Conservation (phyloP, 1,140 invertebrate species). For the Drosophila sucinea region DNA sequence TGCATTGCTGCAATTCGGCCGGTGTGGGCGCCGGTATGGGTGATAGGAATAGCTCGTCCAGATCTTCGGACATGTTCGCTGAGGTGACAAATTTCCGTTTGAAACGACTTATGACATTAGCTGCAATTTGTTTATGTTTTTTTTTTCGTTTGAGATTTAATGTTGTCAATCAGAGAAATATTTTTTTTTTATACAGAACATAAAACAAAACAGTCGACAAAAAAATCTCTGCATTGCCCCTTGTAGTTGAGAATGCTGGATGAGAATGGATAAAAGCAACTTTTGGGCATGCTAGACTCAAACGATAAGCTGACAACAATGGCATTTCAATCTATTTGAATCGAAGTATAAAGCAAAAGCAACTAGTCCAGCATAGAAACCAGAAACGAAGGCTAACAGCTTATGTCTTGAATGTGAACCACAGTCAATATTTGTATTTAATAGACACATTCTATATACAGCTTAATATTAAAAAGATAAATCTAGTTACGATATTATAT, state of each 20-base stretch:
- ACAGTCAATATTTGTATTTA: conserved; percentile 9
- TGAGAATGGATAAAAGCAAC: conserved; percentile 1
- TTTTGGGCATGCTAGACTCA: conserved; percentile 32
- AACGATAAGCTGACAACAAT: conserved; percentile 67
- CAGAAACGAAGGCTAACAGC: conserved; percentile 75
- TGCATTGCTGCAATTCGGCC: conserved; percentile 70
- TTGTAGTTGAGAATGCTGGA: conserved; percentile 16
- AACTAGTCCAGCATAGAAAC: conserved; percentile 61
- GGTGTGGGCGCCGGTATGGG: conserved; percentile 69
- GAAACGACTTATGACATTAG: conserved; percentile 74
- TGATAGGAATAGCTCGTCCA: conserved; percentile 70
- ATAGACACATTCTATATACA: not conserved
- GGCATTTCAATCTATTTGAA: conserved; percentile 63
- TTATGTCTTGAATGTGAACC: conserved; percentile 39
- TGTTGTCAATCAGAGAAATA: conserved; percentile 29
- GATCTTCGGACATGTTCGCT: conserved; percentile 69
- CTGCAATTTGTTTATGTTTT: conserved; percentile 49
- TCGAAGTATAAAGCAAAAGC: conserved; percentile 34
- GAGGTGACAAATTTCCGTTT: conserved; percentile 52
- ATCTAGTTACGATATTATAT: too few species aligned
- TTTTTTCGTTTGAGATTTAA: conserved; percentile 1
- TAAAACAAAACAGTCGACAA: conserved; percentile 2
- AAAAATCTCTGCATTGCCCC: conserved; percentile 12
- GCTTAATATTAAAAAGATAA: too few species aligned
- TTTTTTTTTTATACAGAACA: conserved; percentile 22